phyloP scores from a whole-genome alignment of 2,797 vertebrate species.

The Pseudocheirus occidentalis region DNA sequence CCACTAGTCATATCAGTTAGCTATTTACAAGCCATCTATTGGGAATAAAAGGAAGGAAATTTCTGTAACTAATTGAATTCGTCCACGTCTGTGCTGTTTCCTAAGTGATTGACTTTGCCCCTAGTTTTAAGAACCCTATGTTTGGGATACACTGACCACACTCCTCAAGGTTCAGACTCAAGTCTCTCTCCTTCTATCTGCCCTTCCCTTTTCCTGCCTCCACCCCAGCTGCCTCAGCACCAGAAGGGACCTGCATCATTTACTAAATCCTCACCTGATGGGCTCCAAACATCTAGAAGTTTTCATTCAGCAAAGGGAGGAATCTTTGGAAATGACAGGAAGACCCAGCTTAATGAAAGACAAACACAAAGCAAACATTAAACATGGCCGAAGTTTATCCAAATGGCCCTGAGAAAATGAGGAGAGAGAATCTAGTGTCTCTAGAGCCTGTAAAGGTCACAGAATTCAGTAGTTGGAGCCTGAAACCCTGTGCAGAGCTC shows the following conservation, averaged over 20 bases:
- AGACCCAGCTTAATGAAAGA: background rate
- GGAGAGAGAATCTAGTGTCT: background rate
- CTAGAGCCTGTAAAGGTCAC: background rate
- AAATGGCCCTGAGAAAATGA: background rate
- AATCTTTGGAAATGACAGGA: background rate
- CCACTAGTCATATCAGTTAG: background rate
- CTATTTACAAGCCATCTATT: background rate
- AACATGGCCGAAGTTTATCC: background rate
- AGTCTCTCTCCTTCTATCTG: background rate
- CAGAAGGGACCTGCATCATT: background rate
- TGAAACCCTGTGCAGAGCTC: background rate
- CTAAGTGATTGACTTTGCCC: background rate
- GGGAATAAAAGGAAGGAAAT: background rate
- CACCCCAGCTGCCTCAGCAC: background rate
- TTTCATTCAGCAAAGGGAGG: background rate
- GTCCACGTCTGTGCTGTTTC: background rate
- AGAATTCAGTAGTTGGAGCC: background rate
- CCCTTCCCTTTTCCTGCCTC: background rate
- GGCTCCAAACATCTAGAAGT: background rate
- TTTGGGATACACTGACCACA: background rate
- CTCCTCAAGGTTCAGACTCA: background rate
- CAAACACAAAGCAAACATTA: background rate
- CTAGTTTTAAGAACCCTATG: background rate
- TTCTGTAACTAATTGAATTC: background rate
- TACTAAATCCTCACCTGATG: background rate